Base-by-base conservation (phyloP, 2,797 vertebrate genomes). In the Amphiprion clarkii region DNA sequence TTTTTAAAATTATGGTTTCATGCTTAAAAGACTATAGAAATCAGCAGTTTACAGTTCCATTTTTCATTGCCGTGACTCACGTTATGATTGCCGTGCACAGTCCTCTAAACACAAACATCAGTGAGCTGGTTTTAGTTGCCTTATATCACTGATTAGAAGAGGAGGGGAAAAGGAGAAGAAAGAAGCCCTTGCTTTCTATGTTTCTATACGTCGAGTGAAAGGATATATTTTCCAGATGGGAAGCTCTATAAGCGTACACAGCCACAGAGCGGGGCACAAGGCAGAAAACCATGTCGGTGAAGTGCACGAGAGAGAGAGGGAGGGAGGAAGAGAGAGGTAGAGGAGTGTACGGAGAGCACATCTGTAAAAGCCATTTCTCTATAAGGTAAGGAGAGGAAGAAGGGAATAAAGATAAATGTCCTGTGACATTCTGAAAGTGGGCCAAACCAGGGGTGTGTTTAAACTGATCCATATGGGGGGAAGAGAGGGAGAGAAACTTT, bases 341-440 rank as follows among this genome's bases (percentile, higher is more conserved):
- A 40, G 19, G 71, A 76, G 75, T 60, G 69, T 54, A 58, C 62
- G 57, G 64, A 55, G 82, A 75, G 81, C 80, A 93, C 93, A 93
- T 93, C 90, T 93, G 91, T 89, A 81, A 90, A 92, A 92, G 79
- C 76, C 78, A 92, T 94, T 92, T 76, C 87, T 89, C 86, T 82
- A 71, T 80, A 89, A 80, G 81, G 89, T 88, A 87, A 46, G 57
- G 79, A 82, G 78, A 89, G 88, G 89, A 92, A 90, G 89, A 87
- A 76, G 83, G 88, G 83, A 90, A 90, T 90, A 93, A 91, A 93
- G 93, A 94, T 90, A 93, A 93, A 94, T 92, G 91, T 92, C 78
- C 91, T 92, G 88, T 91, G 92, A 93, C 89, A 88, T 87, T 91
- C 80, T 87, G 89, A 93, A 91, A 89, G 84, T 83, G 84, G 87